These are phyloP conservation scores for Hipparchia semele DNA, from an alignment of 2,888 invertebrate species.

Conservation along the genomic window DNA sequence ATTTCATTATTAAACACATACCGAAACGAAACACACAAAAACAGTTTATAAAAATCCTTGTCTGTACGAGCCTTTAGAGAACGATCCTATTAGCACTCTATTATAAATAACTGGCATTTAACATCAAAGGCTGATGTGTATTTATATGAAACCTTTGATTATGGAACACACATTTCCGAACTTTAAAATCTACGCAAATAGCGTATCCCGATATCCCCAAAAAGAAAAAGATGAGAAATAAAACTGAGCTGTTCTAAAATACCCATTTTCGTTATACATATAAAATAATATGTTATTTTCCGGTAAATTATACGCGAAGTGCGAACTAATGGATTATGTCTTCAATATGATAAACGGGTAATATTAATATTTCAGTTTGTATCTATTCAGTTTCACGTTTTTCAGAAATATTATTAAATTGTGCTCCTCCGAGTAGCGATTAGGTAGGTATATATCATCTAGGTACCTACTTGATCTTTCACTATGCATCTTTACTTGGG, in stretches of 20 bases:
- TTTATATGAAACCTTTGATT: conserved; percentile 3
- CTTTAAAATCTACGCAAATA: conserved; percentile 5
- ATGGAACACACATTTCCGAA: background rate
- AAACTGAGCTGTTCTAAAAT: background rate
- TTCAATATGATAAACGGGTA: background rate
- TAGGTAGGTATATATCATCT: too few species aligned
- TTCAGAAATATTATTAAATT: too few species aligned
- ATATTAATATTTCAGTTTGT: background rate
- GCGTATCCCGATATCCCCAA: background rate
- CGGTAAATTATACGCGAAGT: conserved; percentile 4
- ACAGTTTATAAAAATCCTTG: background rate
- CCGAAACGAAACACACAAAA: too few species aligned
- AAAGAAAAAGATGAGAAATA: background rate
- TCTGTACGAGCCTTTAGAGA: background rate
- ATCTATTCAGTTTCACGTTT: background rate
- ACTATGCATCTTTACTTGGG: too few species aligned
- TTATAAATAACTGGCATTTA: conserved; percentile 7
- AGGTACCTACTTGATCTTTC: too few species aligned
- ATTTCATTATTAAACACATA: too few species aligned
- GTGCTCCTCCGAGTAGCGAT: too few species aligned
- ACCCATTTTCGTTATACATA: background rate
- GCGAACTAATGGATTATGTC: background rate
- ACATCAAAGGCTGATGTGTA: conserved; percentile 4
- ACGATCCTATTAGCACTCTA: background rate
- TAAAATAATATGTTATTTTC: conserved; percentile 8